Conservation (phyloP, 2,113 vertebrate genomes). For the Heterotis niloticus region DNA sequence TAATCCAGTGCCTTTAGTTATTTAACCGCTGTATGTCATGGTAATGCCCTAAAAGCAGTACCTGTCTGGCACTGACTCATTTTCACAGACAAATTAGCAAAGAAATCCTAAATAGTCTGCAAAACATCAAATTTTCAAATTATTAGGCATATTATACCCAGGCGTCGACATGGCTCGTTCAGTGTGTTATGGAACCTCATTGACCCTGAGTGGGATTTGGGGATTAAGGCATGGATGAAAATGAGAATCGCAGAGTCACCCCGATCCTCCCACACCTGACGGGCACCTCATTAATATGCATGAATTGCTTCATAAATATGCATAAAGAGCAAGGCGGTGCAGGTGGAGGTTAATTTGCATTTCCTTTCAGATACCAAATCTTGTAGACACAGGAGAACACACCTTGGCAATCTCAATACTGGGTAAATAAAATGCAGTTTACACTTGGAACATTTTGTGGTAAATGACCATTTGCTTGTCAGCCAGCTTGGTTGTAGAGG, state of each 20-base stretch:
- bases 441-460: neutral
- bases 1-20: slow-evolving; percentile 30
- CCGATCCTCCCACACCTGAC: slow-evolving; percentile 53
- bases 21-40: slow-evolving; percentile 40
- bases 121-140: slow-evolving; percentile 1
- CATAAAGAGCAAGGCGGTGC: too few relatives aligned
- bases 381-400: neutral
- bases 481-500: neutral
- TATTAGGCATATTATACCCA: slow-evolving; percentile 47
- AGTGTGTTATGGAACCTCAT: slow-evolving; percentile 53
- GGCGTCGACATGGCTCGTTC: slow-evolving; percentile 35
- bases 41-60: slow-evolving; percentile 34
- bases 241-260: slow-evolving; percentile 55
- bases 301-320: slow-evolving; percentile 50
- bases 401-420: too few relatives aligned
- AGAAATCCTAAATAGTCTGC: neutral
- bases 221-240: slow-evolving; percentile 64
- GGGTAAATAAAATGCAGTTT: neutral
- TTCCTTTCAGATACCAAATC: neutral
- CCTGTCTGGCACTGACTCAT: neutral
- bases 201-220: slow-evolving; percentile 61
- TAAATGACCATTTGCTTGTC: neutral
- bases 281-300: slow-evolving; percentile 49
- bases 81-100: slow-evolving; percentile 5
- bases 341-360: neutral